These are phyloP conservation scores for Phaethornis superciliosus DNA, from an alignment of 2,113 vertebrate genomes.

Conservation along the genomic window DNA sequence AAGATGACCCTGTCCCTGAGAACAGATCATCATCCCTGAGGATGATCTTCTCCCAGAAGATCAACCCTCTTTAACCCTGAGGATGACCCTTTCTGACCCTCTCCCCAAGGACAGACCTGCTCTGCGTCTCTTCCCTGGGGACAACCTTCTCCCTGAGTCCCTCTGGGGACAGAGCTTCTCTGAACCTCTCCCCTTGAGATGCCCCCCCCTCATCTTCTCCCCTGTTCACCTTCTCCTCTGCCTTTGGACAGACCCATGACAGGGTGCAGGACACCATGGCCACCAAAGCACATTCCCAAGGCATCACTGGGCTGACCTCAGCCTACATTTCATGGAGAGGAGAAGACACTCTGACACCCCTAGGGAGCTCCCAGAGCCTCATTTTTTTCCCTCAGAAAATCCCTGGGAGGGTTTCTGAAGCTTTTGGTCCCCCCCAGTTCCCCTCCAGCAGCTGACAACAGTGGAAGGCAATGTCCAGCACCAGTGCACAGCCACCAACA, in stretches of 20 bases:
- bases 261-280: not conserved
- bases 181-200: no score
- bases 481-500: accelerated
- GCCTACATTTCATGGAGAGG: not conserved
- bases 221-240: not conserved
- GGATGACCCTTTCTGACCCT: not conserved
- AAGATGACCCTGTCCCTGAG: not conserved
- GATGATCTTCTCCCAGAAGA: no score
- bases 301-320: accelerated
- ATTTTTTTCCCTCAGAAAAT: not conserved
- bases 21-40: not conserved
- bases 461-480: not conserved
- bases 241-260: not conserved
- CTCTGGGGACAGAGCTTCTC: not conserved
- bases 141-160: not conserved
- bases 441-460: not conserved
- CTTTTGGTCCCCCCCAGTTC: not conserved
- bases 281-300: not conserved
- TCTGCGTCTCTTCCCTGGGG: not conserved
- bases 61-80: not conserved
- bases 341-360: accelerated
- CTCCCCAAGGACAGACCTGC: not conserved
- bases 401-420: not conserved
- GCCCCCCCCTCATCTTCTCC: not conserved
- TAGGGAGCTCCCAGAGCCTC: accelerated